phyloP scores from a whole-genome alignment of 2,888 invertebrate genomes.

The Lycia hirtaria region DNA sequence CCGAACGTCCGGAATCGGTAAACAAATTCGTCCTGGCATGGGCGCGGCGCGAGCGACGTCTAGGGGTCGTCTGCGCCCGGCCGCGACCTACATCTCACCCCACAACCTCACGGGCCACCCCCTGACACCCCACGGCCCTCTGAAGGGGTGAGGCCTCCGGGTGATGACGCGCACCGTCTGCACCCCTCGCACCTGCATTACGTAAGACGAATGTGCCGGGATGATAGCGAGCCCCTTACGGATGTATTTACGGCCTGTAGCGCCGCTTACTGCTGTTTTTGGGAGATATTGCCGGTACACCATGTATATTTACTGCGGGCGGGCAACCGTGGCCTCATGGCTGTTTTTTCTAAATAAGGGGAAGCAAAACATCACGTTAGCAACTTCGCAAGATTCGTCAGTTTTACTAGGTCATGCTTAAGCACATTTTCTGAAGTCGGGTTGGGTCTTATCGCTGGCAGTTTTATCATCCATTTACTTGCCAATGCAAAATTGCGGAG shows the following conservation, averaged over 20 bases:
- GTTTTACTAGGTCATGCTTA: conserved; percentile 6
- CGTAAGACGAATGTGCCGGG: conserved; percentile 68
- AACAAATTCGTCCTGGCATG: conserved; percentile 44
- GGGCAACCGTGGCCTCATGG: not conserved
- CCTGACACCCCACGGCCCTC: conserved; percentile 37
- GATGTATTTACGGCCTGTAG: conserved; percentile 31
- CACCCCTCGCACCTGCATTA: conserved; percentile 67
- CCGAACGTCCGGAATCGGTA: conserved; percentile 40
- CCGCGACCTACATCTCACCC: conserved; percentile 75
- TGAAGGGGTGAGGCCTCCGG: conserved; percentile 50
- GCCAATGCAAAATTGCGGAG: conserved; percentile 25
- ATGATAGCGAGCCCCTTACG: conserved; percentile 49
- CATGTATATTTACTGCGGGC: conserved; percentile 9
- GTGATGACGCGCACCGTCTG: conserved; percentile 49
- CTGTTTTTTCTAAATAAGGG: not conserved
- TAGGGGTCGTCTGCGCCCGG: conserved; percentile 80
- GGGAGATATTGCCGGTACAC: conserved; percentile 19
- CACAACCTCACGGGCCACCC: conserved; percentile 40
- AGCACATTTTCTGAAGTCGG: conserved; percentile 13
- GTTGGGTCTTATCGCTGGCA: conserved; percentile 17
- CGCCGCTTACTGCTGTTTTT: conserved; percentile 19
- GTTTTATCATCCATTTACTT: conserved; percentile 27
- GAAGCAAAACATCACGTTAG: conserved; percentile 5
- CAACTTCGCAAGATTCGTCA: conserved; percentile 2
- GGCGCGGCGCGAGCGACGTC: conserved; percentile 64